Conservation (phyloP, 2,888 invertebrate species). For the Laspeyria flexula region DNA sequence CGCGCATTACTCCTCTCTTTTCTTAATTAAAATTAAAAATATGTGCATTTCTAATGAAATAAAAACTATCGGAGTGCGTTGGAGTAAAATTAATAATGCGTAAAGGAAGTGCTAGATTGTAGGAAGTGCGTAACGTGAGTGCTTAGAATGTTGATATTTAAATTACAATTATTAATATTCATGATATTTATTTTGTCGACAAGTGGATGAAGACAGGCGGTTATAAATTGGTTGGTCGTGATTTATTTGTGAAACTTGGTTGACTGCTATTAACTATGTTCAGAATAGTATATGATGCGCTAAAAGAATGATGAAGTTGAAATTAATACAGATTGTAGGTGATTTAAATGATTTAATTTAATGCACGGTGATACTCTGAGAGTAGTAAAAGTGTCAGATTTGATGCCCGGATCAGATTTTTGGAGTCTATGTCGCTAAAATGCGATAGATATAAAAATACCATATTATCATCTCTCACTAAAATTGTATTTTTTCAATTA, state of each 20-base stretch:
- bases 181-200: slow-evolving; percentile 11
- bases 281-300: too few relatives aligned
- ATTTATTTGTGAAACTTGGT: slow-evolving; percentile 1
- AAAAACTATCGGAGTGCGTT: slow-evolving; percentile 2
- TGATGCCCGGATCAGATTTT: too few relatives aligned
- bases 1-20: not conserved
- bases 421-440: too few relatives aligned
- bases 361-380: too few relatives aligned
- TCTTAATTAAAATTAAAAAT: slow-evolving; percentile 8
- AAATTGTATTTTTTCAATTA: too few relatives aligned
- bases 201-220: not conserved
- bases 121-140: slow-evolving; percentile 15
- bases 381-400: too few relatives aligned
- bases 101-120: slow-evolving; percentile 7
- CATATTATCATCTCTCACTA: too few relatives aligned
- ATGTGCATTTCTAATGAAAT: slow-evolving; percentile 3
- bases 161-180: slow-evolving; percentile 13
- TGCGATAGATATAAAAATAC: too few relatives aligned
- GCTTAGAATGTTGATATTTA: slow-evolving; percentile 13
- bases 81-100: slow-evolving; percentile 6
- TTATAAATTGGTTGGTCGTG: not conserved
- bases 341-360: too few relatives aligned
- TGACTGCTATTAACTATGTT: too few relatives aligned
- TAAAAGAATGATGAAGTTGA: too few relatives aligned
- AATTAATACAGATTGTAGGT: too few relatives aligned